phyloP scores from a whole-genome alignment of 2,888 invertebrate species.

The Agonopterix subpropinquella region DNA sequence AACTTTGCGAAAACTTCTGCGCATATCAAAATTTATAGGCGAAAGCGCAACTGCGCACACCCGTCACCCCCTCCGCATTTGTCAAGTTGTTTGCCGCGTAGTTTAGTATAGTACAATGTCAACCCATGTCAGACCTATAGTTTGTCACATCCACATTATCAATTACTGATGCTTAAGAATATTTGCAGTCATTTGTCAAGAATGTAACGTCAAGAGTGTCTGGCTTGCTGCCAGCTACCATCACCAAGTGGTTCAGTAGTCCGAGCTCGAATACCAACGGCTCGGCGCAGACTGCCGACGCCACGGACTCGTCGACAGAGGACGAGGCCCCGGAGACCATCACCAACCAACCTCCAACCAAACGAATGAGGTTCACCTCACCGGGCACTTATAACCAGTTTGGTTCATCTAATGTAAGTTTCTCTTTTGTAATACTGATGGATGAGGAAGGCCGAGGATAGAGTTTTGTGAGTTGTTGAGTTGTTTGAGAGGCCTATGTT shows the following conservation, averaged over 20 bases:
- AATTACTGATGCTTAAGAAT: not conserved
- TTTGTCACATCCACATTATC: no score
- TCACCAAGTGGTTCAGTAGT: slow-evolving; percentile 72
- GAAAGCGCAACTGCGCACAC: no score
- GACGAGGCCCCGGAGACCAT: slow-evolving; percentile 42
- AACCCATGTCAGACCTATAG: no score
- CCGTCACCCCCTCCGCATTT: no score
- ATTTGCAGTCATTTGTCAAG: slow-evolving; percentile 81
- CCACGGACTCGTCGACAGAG: slow-evolving; percentile 55
- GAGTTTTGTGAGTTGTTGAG: no score
- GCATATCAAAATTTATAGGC: no score
- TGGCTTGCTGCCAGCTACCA: slow-evolving; percentile 77
- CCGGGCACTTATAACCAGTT: slow-evolving; percentile 26
- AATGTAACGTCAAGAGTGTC: slow-evolving; percentile 80
- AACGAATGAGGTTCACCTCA: slow-evolving; percentile 42
- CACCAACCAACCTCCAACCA: slow-evolving; percentile 59
- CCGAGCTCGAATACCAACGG: slow-evolving; percentile 52
- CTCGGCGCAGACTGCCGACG: slow-evolving; percentile 47
- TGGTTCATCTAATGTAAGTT: slow-evolving; percentile 32
- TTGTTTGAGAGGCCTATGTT: no score
- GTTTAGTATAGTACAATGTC: no score
- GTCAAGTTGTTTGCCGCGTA: no score
- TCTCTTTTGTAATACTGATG: not conserved
- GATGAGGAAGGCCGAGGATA: no score
- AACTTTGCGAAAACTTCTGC: no score